phyloP scores from a whole-genome alignment of 2,888 invertebrate genomes.

The Doris montereyensis region DNA sequence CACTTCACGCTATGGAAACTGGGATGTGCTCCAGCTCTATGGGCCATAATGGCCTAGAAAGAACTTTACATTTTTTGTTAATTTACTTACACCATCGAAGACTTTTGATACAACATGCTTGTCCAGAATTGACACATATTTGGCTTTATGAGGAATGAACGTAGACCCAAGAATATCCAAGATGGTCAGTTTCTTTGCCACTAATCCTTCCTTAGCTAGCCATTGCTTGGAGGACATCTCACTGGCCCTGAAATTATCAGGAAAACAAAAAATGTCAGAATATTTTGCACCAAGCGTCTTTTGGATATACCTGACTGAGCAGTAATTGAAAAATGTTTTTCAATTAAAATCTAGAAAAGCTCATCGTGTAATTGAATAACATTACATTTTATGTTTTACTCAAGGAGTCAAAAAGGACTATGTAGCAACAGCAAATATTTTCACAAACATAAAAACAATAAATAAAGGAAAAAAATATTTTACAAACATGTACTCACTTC shows the following conservation, averaged over 20 bases:
- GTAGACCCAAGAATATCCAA: conserved; percentile 70
- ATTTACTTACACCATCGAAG: conserved; percentile 68
- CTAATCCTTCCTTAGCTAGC: conserved; percentile 69
- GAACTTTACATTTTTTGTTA: background rate
- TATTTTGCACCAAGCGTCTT: background rate
- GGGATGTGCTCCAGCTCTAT: too few species aligned
- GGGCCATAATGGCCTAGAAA: too few species aligned
- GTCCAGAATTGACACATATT: conserved; percentile 69
- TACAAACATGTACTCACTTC: conserved; percentile 41
- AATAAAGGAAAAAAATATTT: too few species aligned
- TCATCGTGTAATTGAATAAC: too few species aligned
- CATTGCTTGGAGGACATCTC: conserved; percentile 64
- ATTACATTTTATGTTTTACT: too few species aligned
- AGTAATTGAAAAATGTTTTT: too few species aligned
- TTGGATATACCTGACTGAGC: background rate
- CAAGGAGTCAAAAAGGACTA: too few species aligned
- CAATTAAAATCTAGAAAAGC: too few species aligned
- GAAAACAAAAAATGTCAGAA: background rate
- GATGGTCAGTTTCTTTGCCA: conserved; percentile 66
- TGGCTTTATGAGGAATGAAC: conserved; percentile 66
- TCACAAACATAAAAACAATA: too few species aligned
- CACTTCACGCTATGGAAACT: too few species aligned
- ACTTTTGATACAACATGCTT: conserved; percentile 69
- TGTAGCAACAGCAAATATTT: too few species aligned
- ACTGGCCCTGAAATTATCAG: conserved; percentile 39